Evolutionary conservation across 1,140 invertebrate genomes (phyloP).

Genomic region (Phymorhynchus buccinoides): DNA sequence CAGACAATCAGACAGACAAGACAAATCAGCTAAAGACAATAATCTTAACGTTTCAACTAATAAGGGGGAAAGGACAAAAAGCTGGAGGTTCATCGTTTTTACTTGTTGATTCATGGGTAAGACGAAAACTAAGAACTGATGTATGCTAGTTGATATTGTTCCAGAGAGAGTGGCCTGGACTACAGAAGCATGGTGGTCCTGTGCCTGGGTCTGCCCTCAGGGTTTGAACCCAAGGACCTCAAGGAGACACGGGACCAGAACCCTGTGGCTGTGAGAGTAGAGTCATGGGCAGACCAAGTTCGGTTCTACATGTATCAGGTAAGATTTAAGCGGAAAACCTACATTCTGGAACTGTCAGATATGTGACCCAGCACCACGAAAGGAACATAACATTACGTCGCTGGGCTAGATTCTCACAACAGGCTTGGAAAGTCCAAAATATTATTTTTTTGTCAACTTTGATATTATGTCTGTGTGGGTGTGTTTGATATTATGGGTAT

Average conservation of each 20-base stretch:
- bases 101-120: too few species aligned
- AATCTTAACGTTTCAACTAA: background rate
- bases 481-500: too few species aligned
- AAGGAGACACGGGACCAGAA: background rate
- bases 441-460: too few species aligned
- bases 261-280: background rate
- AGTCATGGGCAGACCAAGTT: background rate
- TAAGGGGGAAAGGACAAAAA: background rate
- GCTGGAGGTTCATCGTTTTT: too few species aligned
- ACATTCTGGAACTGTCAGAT: too few species aligned
- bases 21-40: background rate
- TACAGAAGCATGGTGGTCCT: slow-evolving; percentile 13
- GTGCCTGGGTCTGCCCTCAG: background rate
- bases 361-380: too few species aligned
- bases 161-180: background rate
- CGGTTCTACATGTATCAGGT: slow-evolving; percentile 12
- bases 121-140: background rate
- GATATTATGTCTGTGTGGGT: too few species aligned
- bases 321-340: too few species aligned
- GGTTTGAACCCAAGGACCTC: background rate
- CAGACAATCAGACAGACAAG: too few species aligned
- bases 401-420: too few species aligned
- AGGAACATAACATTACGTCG: too few species aligned
- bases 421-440: too few species aligned
- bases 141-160: background rate